These are phyloP conservation scores for Willowsia nigromaculata DNA, from an alignment of 2,888 invertebrate species.

Conservation along the genomic window DNA sequence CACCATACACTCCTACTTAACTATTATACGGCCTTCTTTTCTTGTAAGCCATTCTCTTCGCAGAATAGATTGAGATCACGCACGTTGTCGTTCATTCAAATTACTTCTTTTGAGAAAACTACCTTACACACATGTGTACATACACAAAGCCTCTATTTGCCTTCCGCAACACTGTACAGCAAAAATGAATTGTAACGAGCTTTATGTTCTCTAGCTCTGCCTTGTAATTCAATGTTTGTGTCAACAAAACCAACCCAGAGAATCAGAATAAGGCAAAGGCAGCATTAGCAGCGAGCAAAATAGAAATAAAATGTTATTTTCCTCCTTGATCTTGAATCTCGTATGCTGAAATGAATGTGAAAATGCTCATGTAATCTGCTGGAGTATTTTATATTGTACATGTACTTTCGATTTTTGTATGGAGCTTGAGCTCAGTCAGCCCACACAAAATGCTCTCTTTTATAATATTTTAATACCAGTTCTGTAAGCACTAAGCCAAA, in stretches of 20 bases:
- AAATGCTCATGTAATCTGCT: background rate
- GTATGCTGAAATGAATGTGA: no score
- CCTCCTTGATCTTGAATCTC: background rate
- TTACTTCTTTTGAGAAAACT: no score
- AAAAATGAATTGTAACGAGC: no score
- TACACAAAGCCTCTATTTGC: background rate
- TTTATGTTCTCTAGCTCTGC: background rate
- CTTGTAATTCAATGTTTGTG: background rate
- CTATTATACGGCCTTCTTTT: background rate
- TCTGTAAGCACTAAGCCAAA: background rate
- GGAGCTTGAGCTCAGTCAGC: background rate
- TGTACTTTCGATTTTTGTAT: background rate
- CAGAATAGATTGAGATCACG: constrained; percentile 41
- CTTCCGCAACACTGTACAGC: background rate
- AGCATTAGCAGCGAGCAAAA: no score
- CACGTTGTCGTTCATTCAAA: constrained; percentile 19
- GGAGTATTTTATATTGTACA: background rate
- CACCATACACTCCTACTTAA: background rate
- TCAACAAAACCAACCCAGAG: background rate
- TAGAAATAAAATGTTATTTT: background rate
- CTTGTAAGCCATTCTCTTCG: background rate
- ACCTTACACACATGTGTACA: background rate
- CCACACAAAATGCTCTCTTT: background rate
- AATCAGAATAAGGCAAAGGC: background rate
- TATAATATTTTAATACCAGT: background rate